A percentile compares a stretch with the other conserved stretches of the same genome.
Evolutionary conservation across 64 coral and sea anemone species (phyloP).

Genomic region (Actinia tenebrosa): DNA sequence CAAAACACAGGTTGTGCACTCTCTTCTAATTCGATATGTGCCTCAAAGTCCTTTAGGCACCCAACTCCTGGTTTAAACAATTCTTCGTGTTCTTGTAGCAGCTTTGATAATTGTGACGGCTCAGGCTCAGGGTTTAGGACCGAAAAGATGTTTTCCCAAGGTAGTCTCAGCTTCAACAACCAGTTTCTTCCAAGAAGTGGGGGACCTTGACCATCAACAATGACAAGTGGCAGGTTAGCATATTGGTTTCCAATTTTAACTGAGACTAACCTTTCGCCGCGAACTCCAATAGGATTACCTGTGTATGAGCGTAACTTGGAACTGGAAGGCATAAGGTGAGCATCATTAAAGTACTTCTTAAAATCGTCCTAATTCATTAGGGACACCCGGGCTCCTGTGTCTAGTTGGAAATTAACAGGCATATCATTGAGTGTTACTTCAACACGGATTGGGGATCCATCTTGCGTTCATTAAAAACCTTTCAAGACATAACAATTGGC

Average conservation of each 20-base stretch:
- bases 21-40: conserved; percentile 35
- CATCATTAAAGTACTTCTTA: not conserved
- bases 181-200: conserved; percentile 5
- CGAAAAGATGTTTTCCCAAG: conserved; percentile 17
- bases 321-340: not conserved
- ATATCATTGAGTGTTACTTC: too few species aligned
- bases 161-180: conserved; percentile 9
- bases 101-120: conserved; percentile 13
- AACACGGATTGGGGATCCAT: too few species aligned
- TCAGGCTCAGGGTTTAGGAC: not conserved
- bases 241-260: conserved; percentile 11
- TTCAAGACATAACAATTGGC: too few species aligned
- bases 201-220: not conserved
- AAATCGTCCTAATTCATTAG: conserved; percentile 24
- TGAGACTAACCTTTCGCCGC: conserved; percentile 21
- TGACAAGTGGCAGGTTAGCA: not conserved
- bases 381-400: too few species aligned
- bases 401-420: too few species aligned
- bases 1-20: conserved; percentile 40
- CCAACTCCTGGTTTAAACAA: conserved; percentile 27
- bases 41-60: conserved; percentile 34
- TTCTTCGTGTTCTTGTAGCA: conserved; percentile 10
- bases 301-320: conserved; percentile 39
- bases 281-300: conserved; percentile 24
- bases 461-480: too few species aligned